Conservation (phyloP, 2,888 invertebrate species). For the Elmis aenea region DNA sequence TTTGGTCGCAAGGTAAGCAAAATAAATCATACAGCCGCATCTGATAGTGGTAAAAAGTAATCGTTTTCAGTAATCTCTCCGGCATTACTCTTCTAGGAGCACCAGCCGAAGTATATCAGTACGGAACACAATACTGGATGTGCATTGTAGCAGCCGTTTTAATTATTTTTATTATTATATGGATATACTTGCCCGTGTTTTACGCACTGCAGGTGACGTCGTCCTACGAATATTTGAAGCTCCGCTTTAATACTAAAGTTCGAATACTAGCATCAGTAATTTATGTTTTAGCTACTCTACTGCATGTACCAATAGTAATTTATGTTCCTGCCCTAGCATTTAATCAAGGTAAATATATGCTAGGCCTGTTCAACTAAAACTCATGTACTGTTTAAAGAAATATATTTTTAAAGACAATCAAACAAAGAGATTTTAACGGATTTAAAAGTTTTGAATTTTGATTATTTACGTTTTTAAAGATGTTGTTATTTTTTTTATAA, state of each 20-base stretch:
- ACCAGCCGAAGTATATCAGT: slow-evolving; percentile 68
- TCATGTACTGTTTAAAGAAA: no score
- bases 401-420: no score
- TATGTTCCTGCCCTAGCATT: slow-evolving; percentile 67
- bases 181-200: slow-evolving; percentile 59
- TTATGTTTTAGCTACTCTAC: slow-evolving; percentile 54
- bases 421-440: no score
- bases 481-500: no score
- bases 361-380: no score
- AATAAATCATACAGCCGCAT: no score
- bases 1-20: slow-evolving; percentile 64
- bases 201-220: slow-evolving; percentile 65
- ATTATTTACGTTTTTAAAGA: no score
- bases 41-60: no score
- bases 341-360: slow-evolving; percentile 62
- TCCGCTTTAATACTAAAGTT: slow-evolving; percentile 57
- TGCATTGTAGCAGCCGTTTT: slow-evolving; percentile 42
- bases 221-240: slow-evolving; percentile 63
- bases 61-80: slow-evolving; percentile 59
- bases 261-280: slow-evolving; percentile 57
- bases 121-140: slow-evolving; percentile 61
- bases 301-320: slow-evolving; percentile 60
- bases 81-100: slow-evolving; percentile 70
- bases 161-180: slow-evolving; percentile 35
- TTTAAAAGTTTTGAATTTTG: no score